Percentiles rank a stretch among this genome's conserved stretches.
phyloP scores from a whole-genome alignment of 2,888 invertebrate genomes.

The Branchipolynoe longqiensis region DNA sequence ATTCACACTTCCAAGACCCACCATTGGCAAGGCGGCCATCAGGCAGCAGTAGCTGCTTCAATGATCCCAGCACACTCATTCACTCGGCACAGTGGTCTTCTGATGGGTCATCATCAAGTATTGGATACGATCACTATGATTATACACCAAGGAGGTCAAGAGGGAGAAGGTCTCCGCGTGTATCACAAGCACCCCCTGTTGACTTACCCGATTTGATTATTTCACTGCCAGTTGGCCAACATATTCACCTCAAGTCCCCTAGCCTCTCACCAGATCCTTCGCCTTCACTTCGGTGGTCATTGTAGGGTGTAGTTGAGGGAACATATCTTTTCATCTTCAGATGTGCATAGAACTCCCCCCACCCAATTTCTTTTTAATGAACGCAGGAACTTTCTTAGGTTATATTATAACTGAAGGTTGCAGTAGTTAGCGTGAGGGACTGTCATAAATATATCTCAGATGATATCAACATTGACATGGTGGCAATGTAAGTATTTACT shows the following conservation, averaged over 20 bases:
- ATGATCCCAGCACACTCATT: not conserved
- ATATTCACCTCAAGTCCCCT: conserved; percentile 28
- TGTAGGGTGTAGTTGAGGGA: not conserved
- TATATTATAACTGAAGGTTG: too few relatives aligned
- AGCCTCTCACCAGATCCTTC: conserved; percentile 37
- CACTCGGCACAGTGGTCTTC: not conserved
- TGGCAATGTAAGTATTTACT: too few relatives aligned
- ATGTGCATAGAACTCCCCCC: too few relatives aligned
- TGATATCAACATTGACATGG: too few relatives aligned
- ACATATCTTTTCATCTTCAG: too few relatives aligned
- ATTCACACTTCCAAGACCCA: not conserved
- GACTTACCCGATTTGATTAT: conserved; percentile 41
- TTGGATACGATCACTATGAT: not conserved
- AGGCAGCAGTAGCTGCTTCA: not conserved
- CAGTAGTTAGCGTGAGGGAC: too few relatives aligned
- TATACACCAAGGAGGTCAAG: not conserved
- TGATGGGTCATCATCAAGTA: not conserved
- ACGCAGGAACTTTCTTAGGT: too few relatives aligned
- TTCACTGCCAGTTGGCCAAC: conserved; percentile 13
- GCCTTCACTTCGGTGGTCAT: not conserved
- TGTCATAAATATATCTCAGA: too few relatives aligned
- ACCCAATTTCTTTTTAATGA: too few relatives aligned
- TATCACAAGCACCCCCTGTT: conserved; percentile 22
- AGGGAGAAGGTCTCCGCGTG: conserved; percentile 27
- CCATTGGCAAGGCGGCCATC: not conserved